Conservation (phyloP, 2,797 vertebrate species). For the Sebastes paucispinis region DNA sequence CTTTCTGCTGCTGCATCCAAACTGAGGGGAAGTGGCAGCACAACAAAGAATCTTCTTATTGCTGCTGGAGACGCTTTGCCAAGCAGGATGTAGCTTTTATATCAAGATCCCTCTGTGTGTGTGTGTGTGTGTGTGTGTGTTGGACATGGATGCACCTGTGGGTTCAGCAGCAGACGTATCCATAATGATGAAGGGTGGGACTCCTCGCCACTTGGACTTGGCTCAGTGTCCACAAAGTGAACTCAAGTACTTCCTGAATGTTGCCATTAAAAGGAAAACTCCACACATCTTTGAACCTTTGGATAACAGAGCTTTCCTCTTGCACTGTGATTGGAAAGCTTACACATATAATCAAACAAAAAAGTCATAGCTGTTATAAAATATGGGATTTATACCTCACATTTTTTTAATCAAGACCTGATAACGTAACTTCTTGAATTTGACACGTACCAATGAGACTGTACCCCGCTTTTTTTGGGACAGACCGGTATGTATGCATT, state of each 20-base stretch:
- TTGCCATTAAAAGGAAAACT: background rate
- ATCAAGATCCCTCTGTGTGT: conserved; percentile 30
- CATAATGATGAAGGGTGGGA: conserved; percentile 40
- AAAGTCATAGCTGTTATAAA: fast-evolving
- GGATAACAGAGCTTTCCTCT: no score
- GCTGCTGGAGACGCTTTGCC: conserved; percentile 35
- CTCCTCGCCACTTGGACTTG: background rate
- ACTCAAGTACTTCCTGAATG: background rate
- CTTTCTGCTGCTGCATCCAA: conserved; percentile 38
- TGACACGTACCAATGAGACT: no score
- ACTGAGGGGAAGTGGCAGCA: conserved; percentile 59
- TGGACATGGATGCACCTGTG: conserved; percentile 67
- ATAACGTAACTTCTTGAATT: no score
- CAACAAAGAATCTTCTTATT: conserved; percentile 73
- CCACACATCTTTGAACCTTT: background rate
- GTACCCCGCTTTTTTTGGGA: no score
- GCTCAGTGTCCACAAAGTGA: background rate
- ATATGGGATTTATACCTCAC: no score
- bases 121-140: conserved; percentile 14
- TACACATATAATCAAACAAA: no score
- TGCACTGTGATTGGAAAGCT: no score
- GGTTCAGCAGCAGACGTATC: conserved; percentile 72
- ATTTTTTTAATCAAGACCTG: no score
- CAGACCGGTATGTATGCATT: no score
- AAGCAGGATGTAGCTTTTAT: conserved; percentile 66